Base-by-base conservation (phyloP, 1,140 invertebrate genomes). In the Agrilus planipennis region DNA sequence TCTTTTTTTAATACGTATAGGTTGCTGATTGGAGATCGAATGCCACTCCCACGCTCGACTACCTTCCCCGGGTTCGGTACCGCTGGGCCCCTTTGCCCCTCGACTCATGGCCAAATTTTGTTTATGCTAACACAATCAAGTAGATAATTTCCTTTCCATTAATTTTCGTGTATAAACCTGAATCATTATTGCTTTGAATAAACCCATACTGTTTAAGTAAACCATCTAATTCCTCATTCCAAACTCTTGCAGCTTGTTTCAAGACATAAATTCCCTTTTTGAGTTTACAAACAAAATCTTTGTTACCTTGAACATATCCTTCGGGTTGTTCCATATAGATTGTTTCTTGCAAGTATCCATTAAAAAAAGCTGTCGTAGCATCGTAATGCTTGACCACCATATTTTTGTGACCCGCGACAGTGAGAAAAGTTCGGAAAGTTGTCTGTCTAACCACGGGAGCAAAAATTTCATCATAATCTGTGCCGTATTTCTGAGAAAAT, bases 301-400 rank as follows among this genome's bases (percentile, higher is more conserved):
- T 37, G 6, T 52, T 57, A 20, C n/a, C 6, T 7, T 32, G 9
- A 2, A 2, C 15, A 32, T 12, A 63, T 53, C 11, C 30, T 32
- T 64, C 34, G 9, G 65, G 62, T 39, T 62, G 52, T 27, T 48
- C 9, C 52, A 55, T 50, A 29, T 42, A 54, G 40, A 36, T 20
- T 21, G 18, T 29, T 40, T 57, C 44, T 14, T 54, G 0, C 2
- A 54, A 21, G 1, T 46, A 39, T 18, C 57, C 51, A 39, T 59
- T 36, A 7, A 56, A 30, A 42, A 53, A 55, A 0, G 46, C 53
- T 9, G 50, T 55, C 20, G 41, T 44, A 1, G 54, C 47, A 40
- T 57, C 52, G 34, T 46, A 38, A 27, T 50, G 44, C 16, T 35
- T 9, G 6, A 42, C 21, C 2, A 23, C 10, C 22, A 50, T 15